These are phyloP conservation scores for Zaprionus vittiger DNA, from an alignment of 1,140 invertebrate species.

Conservation along the genomic window DNA sequence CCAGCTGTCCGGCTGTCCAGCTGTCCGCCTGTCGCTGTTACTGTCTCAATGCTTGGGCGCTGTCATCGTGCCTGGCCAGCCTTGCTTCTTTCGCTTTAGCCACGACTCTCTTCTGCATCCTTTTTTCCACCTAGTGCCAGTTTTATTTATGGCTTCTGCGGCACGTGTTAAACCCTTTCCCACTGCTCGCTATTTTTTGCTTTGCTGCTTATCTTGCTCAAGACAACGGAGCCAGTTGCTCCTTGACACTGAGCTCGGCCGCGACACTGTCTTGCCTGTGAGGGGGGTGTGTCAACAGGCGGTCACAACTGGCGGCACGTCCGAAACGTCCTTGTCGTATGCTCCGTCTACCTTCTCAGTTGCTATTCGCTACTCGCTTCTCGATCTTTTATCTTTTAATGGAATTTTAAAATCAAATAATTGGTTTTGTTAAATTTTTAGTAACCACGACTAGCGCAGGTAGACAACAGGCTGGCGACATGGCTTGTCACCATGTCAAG, in stretches of 20 bases:
- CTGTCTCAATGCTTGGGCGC: constrained; percentile 43
- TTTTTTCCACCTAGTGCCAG: constrained; percentile 41
- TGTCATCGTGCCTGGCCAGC: constrained; percentile 35
- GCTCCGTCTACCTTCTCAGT: neutral
- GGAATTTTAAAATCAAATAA: constrained; percentile 74
- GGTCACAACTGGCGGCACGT: constrained; percentile 37
- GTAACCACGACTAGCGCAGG: constrained; percentile 11
- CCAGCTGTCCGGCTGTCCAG: neutral
- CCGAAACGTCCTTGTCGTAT: neutral
- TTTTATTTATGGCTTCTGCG: constrained; percentile 64
- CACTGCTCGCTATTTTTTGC: constrained; percentile 14
- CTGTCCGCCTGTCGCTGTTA: constrained; percentile 23
- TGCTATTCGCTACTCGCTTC: constrained; percentile 10
- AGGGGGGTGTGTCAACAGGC: constrained; percentile 55
- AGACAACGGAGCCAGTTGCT: constrained; percentile 48
- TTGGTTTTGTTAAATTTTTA: constrained; percentile 68
- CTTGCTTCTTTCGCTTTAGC: too few species aligned
- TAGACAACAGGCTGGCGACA: neutral
- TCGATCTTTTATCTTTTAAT: constrained; percentile 66
- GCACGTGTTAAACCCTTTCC: constrained; percentile 66
- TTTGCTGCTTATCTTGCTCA: constrained; percentile 46
- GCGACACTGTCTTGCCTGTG: neutral
- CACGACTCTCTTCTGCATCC: neutral
- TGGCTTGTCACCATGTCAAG: neutral
- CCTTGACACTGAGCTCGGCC: constrained; percentile 49